Evolutionary conservation across 2,888 invertebrate genomes (phyloP), one percentile per base, ranked within the genome.

Genomic region (Craniophora ligustri): DNA sequence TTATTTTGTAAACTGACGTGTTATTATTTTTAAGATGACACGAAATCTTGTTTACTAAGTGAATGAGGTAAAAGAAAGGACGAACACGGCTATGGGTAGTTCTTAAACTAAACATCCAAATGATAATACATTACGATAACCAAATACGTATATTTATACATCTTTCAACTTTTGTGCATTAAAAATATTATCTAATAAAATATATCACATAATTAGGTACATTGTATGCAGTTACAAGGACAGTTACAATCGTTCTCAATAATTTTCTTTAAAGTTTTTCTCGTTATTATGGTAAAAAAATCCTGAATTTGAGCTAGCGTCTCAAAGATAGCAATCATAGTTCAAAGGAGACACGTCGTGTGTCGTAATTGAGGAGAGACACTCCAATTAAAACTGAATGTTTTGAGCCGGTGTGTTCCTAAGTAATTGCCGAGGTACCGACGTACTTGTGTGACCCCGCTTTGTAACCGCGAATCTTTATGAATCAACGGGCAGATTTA

Each of bases 321-420:
- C 72, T 51, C 67, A 69, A 83, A 89, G 87, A 87, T 80, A 85
- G 86, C 83, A 87, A 87, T 85, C 85, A 80, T 70, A 84, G 85
- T 86, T 91, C 88, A 91, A 91, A 90, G 88, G 81, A 75, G 75
- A 76, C 80, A 85, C 81, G 81, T 75, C 81, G 84, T 86, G 79
- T 87, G 84, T 87, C 80, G 83, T 87, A 87, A 87, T 87, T 84
- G 86, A 89, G 85, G 78, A 72, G 79, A 70, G 72, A 78, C 87
- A 79, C 89, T 91, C 89, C 90, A 92, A 92, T 92, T 92, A 91
- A 92, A 87, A 86, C 76, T 69, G 82, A 86, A 87, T 84, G 85
- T 88, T 88, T 86, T 84, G 83, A 81, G 77, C 68, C 73, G 79
- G 75, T 75, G 70, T 67, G 77, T 79, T 83, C 85, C 86, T 79